A percentile compares a stretch with the other conserved stretches of the same genome.
Conservation (phyloP, 2,113 vertebrate species). For the Pavo muticus region DNA sequence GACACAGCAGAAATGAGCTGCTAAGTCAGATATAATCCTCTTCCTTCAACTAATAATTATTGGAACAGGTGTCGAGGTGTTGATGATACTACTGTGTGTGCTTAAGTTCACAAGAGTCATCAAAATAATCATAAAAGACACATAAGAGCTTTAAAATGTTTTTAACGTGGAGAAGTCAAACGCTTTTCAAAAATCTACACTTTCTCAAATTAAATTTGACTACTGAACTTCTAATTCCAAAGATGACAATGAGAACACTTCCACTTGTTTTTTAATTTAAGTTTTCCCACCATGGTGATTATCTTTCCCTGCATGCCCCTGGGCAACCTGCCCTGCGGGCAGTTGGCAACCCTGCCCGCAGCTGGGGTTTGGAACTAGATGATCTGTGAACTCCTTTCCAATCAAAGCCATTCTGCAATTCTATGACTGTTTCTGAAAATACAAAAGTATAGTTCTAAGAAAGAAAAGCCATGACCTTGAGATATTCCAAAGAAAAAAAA, state of each 20-base stretch:
- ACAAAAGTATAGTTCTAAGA: neutral
- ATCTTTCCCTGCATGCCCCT: neutral
- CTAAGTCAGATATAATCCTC: neutral
- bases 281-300: neutral
- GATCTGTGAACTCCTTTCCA: too few relatives aligned
- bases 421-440: neutral
- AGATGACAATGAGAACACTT: neutral
- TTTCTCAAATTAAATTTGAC: neutral
- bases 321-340: too few relatives aligned
- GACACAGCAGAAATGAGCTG: neutral
- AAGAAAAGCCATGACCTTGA: neutral
- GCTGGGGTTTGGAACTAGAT: too few relatives aligned
- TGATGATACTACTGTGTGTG: rapidly evolving
- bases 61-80: neutral
- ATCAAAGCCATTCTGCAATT: too few relatives aligned
- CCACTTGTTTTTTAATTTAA: neutral
- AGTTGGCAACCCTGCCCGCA: too few relatives aligned
- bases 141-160: rapidly evolving
- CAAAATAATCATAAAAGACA: neutral
- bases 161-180: neutral
- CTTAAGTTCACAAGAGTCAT: neutral
- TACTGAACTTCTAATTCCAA: neutral
- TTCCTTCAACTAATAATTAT: neutral
- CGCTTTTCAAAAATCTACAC: neutral
- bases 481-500: neutral